These are phyloP conservation scores for Pediacus dermestoides DNA, from an alignment of 2,888 invertebrate species.

Conservation along the genomic window DNA sequence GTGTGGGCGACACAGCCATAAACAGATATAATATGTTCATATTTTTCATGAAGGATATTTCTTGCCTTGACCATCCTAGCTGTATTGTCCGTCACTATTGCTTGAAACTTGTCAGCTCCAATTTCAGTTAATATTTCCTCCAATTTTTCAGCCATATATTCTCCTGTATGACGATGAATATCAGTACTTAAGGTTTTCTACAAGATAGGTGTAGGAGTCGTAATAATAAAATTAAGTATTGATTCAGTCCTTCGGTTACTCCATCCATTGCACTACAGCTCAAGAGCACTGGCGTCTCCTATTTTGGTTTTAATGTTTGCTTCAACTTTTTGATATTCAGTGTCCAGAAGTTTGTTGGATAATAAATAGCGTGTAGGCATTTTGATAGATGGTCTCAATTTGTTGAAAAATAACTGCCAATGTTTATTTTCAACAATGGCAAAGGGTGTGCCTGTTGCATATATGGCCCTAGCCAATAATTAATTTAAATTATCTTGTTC, in stretches of 20 bases:
- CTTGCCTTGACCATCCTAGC: constrained; percentile 27
- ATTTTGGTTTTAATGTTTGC: constrained; percentile 7
- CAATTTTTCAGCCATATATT: constrained; percentile 25
- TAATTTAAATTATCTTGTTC: constrained; percentile 5
- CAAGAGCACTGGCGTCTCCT: constrained; percentile 4
- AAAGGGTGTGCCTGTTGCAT: constrained; percentile 7
- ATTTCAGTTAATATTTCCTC: constrained; percentile 9
- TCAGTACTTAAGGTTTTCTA: constrained; percentile 25
- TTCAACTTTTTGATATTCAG: too few species aligned
- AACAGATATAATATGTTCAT: too few species aligned
- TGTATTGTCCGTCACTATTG: constrained; percentile 22
- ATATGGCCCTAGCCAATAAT: constrained; percentile 6
- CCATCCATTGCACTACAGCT: too few species aligned
- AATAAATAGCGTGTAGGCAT: too few species aligned
- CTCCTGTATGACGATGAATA: constrained; percentile 25
- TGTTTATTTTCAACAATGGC: constrained; percentile 5
- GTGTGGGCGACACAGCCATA: too few species aligned
- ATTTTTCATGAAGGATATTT: constrained; percentile 22
- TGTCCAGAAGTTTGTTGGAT: too few species aligned
- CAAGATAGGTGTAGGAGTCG: too few species aligned
- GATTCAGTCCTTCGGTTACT: too few species aligned
- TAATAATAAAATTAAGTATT: constrained; percentile 10
- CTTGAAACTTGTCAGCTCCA: not conserved
- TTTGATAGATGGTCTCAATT: constrained; percentile 5
- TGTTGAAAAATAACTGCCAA: constrained; percentile 7